Conservation (phyloP, 2,888 invertebrate genomes). For the Saturnia japonica region DNA sequence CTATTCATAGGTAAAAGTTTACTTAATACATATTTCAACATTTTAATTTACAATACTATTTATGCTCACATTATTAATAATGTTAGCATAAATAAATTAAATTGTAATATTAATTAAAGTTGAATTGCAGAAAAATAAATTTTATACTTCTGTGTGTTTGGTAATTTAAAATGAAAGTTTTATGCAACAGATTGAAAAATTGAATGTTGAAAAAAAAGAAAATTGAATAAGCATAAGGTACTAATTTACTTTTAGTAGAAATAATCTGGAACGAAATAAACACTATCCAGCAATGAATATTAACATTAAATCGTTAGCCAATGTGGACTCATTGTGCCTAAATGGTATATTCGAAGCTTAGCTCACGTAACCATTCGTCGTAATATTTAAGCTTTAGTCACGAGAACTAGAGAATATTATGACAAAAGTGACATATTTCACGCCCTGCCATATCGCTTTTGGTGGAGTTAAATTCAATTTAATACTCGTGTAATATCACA, state of each 20-base stretch:
- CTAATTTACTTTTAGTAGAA: background rate
- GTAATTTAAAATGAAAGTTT: too few species aligned
- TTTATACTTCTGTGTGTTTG: too few species aligned
- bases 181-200: too few species aligned
- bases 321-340: background rate
- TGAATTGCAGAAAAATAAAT: too few species aligned
- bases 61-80: too few species aligned
- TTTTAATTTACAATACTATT: too few species aligned
- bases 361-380: slow-evolving; percentile 38
- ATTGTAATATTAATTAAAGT: too few species aligned
- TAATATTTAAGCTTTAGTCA: slow-evolving; percentile 46
- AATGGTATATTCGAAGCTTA: slow-evolving; percentile 41
- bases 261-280: background rate
- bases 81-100: too few species aligned
- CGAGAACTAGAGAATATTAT: slow-evolving; percentile 41
- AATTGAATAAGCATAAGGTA: background rate
- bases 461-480: slow-evolving; percentile 16
- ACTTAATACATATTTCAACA: too few species aligned
- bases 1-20: too few species aligned
- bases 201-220: background rate
- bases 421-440: slow-evolving; percentile 45
- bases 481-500: slow-evolving; percentile 13
- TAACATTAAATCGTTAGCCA: background rate
- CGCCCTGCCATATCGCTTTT: slow-evolving; percentile 25
- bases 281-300: background rate